Percentiles rank a stretch among this genome's conserved stretches.
These are phyloP conservation scores for Capreolus pygargus DNA, from an alignment of 2,113 vertebrate species.

Conservation along the genomic window DNA sequence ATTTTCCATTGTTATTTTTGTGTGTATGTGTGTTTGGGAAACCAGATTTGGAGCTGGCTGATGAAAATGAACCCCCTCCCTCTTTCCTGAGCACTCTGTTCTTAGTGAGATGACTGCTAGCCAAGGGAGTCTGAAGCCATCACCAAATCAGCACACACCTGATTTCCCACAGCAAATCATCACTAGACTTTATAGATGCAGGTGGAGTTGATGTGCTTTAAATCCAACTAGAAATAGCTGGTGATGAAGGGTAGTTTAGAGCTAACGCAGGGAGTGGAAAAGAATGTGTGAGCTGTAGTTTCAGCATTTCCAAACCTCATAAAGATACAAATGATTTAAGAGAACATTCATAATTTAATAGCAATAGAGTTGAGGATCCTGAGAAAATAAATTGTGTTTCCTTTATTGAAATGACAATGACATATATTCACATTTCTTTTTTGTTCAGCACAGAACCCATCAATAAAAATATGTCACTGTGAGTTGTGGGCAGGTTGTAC, in stretches of 20 bases:
- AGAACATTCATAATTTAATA: conserved; percentile 10
- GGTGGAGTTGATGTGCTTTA: not conserved
- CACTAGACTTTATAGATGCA: not conserved
- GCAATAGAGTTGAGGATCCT: not conserved
- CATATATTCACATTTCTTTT: not conserved
- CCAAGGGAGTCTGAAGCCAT: not conserved
- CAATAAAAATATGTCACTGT: not conserved
- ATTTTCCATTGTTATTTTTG: not conserved
- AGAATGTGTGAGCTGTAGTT: not conserved
- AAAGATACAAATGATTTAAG: not conserved
- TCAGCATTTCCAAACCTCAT: not conserved
- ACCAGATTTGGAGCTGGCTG: not conserved
- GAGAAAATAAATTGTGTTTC: conserved; percentile 33
- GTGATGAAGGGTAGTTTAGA: not conserved
- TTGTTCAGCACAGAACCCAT: not conserved
- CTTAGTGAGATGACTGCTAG: not conserved
- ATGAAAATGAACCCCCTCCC: not conserved
- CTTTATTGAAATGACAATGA: conserved; percentile 15
- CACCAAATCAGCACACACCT: not conserved
- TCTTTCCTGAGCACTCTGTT: not conserved
- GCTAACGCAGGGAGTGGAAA: not conserved
- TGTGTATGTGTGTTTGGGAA: not conserved
- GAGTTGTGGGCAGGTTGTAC: not conserved
- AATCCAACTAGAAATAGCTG: not conserved
- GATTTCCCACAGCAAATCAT: not conserved